Percentiles rank a stretch among this genome's conserved stretches.
phyloP scores from a whole-genome alignment of 2,888 invertebrate genomes.

The Marasmarcha lunaedactyla region DNA sequence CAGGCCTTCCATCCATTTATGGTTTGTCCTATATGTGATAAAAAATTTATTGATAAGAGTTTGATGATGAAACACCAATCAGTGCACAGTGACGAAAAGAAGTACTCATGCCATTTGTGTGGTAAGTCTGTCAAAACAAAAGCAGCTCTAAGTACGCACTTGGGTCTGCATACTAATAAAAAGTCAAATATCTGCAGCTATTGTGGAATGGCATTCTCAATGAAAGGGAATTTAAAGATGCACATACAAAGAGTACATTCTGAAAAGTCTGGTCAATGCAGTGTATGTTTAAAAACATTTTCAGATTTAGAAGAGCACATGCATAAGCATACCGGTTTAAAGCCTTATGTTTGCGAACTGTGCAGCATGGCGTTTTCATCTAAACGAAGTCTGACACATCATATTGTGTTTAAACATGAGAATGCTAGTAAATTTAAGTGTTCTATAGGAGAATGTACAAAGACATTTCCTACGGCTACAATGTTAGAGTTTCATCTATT shows the following conservation, averaged over 20 bases:
- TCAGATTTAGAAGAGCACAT: constrained; percentile 68
- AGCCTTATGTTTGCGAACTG: constrained; percentile 42
- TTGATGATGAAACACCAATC: constrained; percentile 41
- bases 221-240: constrained; percentile 65
- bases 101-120: constrained; percentile 66
- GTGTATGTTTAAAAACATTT: constrained; percentile 62
- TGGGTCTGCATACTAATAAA: constrained; percentile 45
- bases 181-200: constrained; percentile 51
- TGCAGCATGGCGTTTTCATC: constrained; percentile 43
- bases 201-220: constrained; percentile 59
- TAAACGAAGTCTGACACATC: constrained; percentile 44
- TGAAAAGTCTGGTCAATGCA: constrained; percentile 65
- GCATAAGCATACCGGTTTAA: constrained; percentile 70
- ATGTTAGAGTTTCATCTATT: constrained; percentile 58
- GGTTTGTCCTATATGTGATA: constrained; percentile 46
- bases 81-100: constrained; percentile 60
- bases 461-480: constrained; percentile 46
- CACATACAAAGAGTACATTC: constrained; percentile 69
- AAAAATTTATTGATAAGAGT: constrained; percentile 40
- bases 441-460: constrained; percentile 44
- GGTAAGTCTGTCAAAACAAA: constrained; percentile 60
- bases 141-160: constrained; percentile 60
- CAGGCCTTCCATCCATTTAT: no score
- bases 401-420: constrained; percentile 52
- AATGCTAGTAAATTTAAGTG: constrained; percentile 52